Conservation (phyloP, 2,797 vertebrate genomes). For the Acrossocheilus fasciatus region DNA sequence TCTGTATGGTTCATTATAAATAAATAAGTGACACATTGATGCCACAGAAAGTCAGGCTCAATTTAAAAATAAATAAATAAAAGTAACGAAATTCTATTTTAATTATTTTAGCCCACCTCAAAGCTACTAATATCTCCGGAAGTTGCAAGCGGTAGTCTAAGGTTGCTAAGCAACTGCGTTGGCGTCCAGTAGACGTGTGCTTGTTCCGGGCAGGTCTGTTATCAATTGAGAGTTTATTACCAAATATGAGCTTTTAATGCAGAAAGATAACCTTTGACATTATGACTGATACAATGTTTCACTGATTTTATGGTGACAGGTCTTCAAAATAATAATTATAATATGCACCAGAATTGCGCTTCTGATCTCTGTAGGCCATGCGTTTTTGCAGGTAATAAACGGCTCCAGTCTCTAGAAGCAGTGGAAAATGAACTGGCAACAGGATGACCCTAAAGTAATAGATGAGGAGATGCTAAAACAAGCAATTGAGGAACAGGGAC, state of each 20-base stretch:
- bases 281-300: neutral
- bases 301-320: neutral
- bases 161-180: slow-evolving; percentile 73
- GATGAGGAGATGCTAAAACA: slow-evolving; percentile 80
- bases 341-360: too few species aligned
- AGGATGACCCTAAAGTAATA: slow-evolving; percentile 75
- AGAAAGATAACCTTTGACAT: neutral
- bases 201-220: neutral
- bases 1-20: neutral
- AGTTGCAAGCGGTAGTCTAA: neutral
- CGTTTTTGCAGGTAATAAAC: neutral
- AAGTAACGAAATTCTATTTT: neutral
- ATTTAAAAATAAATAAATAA: neutral
- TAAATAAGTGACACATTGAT: neutral
- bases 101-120: neutral
- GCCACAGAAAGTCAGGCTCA: neutral
- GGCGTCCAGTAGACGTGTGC: neutral
- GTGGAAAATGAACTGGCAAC: slow-evolving; percentile 71
- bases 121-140: neutral
- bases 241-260: neutral
- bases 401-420: neutral
- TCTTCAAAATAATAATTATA: neutral
- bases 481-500: slow-evolving; percentile 77
- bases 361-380: neutral
- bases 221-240: neutral